Conservation (phyloP, 2,113 vertebrate species). For the Microcebus jonahi region DNA sequence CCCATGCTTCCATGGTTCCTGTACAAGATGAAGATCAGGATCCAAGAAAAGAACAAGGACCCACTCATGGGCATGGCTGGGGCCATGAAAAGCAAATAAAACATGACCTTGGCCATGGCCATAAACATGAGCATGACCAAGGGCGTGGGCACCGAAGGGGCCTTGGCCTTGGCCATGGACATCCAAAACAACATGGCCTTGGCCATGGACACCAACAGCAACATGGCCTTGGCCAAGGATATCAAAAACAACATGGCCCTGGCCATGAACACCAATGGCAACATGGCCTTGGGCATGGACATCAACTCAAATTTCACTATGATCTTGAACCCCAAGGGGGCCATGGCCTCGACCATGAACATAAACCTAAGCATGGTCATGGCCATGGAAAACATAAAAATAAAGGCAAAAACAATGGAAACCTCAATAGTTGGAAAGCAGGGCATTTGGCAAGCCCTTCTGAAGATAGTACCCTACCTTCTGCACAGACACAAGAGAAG, state of each 20-base stretch:
- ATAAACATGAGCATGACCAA: slow-evolving; percentile 51
- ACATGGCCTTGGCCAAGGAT: not conserved
- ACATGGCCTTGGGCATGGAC: not conserved
- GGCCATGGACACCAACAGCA: not conserved
- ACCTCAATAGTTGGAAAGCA: slow-evolving; percentile 2
- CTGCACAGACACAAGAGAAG: slow-evolving; percentile 24
- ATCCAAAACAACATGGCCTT: not conserved
- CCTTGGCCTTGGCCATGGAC: not conserved
- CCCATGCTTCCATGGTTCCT: not conserved
- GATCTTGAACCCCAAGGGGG: not conserved
- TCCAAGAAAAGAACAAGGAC: not conserved
- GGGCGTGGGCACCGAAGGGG: not conserved
- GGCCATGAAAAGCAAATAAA: slow-evolving; percentile 54
- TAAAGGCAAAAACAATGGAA: slow-evolving; percentile 63
- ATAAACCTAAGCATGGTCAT: slow-evolving; percentile 9
- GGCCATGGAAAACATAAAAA: slow-evolving; percentile 64
- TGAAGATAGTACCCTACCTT: slow-evolving; percentile 74
- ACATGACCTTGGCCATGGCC: slow-evolving; percentile 10
- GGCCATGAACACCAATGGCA: not conserved
- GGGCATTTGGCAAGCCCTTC: slow-evolving; percentile 84
- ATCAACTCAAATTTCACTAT: not conserved
- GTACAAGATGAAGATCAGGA: slow-evolving; percentile 60
- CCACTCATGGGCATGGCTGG: not conserved
- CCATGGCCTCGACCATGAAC: slow-evolving; percentile 4
- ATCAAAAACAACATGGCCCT: not conserved